phyloP scores from a whole-genome alignment of 2,113 vertebrate species.

The Gavialis gangeticus region DNA sequence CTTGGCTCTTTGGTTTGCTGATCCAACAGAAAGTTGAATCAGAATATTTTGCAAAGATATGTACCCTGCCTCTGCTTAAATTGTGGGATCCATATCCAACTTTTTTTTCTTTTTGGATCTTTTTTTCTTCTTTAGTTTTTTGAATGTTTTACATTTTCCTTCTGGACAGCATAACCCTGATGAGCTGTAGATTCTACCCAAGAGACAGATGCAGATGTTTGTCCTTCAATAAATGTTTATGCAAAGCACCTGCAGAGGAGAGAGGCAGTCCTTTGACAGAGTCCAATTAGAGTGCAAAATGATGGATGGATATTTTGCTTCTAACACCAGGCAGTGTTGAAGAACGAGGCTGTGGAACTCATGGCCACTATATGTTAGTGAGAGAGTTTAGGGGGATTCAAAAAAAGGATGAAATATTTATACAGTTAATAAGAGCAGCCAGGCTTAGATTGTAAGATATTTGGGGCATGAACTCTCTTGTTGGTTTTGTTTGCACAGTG shows the following conservation, averaged over 20 bases:
- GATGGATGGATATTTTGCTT: neutral
- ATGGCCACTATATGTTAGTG: neutral
- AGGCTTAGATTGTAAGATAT: neutral
- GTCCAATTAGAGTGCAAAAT: neutral
- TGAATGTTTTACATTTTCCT: neutral
- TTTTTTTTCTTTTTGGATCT: neutral
- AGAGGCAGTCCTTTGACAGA: neutral
- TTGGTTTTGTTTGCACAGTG: neutral
- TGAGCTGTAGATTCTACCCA: neutral
- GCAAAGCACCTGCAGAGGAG: neutral
- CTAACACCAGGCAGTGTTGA: neutral
- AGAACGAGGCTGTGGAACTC: neutral
- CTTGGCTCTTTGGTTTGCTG: fast-evolving
- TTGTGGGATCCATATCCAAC: neutral
- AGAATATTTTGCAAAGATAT: fast-evolving
- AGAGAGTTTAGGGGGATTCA: neutral
- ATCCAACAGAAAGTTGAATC: fast-evolving
- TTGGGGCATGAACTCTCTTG: neutral
- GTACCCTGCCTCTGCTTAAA: neutral
- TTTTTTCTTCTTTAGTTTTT: neutral
- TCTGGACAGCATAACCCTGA: neutral
- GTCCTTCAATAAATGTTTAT: neutral
- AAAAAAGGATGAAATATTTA: neutral
- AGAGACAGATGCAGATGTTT: neutral
- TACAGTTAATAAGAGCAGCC: neutral